Evolutionary conservation across 2,888 invertebrate genomes (phyloP), one percentile per base, ranked within the genome.

Genomic region (Anthophora plumipes): DNA sequence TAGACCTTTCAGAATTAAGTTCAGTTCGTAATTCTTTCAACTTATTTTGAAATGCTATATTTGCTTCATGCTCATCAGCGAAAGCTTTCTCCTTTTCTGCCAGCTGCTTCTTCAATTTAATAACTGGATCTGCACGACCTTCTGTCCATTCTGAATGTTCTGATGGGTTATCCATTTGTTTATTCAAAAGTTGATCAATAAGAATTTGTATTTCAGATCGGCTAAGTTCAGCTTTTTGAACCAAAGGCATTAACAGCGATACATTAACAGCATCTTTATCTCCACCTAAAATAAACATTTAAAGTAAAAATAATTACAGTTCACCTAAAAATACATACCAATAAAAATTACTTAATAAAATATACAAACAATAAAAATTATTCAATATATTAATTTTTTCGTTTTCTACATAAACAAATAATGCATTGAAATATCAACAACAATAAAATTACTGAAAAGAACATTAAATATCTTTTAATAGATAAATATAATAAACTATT

Each of bases 131-230:
- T 64, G 97, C 96, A 67, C 96, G 96, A 55, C 97, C 97, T 95
- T 97, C 97, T 68, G 96, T 96, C 98, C 98, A 98, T 91, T 98
- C 98, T 3, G 97, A 96, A 91, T 97, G 96, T 85, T 96, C 95
- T 41, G 93, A 92, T 0, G 96, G 96, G 86, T 96, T 94, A 82
- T 96, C 96, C 92, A 97, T 96, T 93, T 98, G 98, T 92, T 98
- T 98, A 94, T 98, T 98, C 88, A 98, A 95, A 89, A 98, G 95
- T 85, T 97, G 96, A 93, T 98, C 98, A 88, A 98, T 98, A 74
- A 98, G 95, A 86, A 96, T 96, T 94, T 98, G 98, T 87, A 98
- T 97, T 94, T 98, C 98, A 76, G 95, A 96, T 88, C 97, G 97
- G 84, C 97, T 97, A 63, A 98, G 95, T 86, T 97, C 96, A 82